phyloP scores from a whole-genome alignment of 2,113 vertebrate species.

The Xiphophorus couchianus region DNA sequence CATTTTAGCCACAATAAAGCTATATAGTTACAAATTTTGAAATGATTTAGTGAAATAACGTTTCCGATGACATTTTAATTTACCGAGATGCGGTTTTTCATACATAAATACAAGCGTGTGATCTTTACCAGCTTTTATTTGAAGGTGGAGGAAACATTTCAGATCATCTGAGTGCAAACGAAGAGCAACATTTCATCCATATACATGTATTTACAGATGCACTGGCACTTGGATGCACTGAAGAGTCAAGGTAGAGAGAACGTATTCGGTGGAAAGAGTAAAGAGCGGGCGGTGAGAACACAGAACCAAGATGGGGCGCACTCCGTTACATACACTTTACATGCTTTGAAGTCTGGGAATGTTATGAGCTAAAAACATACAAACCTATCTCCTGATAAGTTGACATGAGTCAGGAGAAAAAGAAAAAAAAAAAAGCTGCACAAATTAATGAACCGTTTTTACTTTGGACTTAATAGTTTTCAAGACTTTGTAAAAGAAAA shows the following conservation, averaged over 20 bases:
- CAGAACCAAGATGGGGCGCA: slow-evolving; percentile 52
- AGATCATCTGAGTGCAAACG: slow-evolving; percentile 74
- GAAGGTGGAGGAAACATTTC: slow-evolving; percentile 77
- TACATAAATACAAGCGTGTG: slow-evolving; percentile 33
- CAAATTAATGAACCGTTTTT: slow-evolving; percentile 63
- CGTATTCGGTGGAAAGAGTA: slow-evolving; percentile 58
- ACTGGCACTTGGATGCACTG: slow-evolving; percentile 74
- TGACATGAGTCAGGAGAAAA: slow-evolving; percentile 6
- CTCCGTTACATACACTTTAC: slow-evolving; percentile 68
- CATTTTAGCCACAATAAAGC: too few relatives aligned
- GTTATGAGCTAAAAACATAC: slow-evolving; percentile 57
- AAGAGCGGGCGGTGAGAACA: slow-evolving; percentile 59
- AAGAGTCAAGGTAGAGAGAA: slow-evolving; percentile 60
- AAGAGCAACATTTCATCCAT: slow-evolving; percentile 77
- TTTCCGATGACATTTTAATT: background rate
- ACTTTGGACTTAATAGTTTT: slow-evolving; percentile 45
- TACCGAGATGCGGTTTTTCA: background rate
- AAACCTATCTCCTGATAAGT: slow-evolving; percentile 34
- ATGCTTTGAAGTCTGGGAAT: slow-evolving; percentile 74
- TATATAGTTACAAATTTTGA: too few relatives aligned
- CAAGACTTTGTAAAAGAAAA: background rate
- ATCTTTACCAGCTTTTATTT: slow-evolving; percentile 77
- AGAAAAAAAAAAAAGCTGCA: background rate
- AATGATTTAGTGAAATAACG: too few relatives aligned
- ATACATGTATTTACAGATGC: slow-evolving; percentile 79